Conservation (phyloP, 2,113 vertebrate genomes). For the Scophthalmus maximus region DNA sequence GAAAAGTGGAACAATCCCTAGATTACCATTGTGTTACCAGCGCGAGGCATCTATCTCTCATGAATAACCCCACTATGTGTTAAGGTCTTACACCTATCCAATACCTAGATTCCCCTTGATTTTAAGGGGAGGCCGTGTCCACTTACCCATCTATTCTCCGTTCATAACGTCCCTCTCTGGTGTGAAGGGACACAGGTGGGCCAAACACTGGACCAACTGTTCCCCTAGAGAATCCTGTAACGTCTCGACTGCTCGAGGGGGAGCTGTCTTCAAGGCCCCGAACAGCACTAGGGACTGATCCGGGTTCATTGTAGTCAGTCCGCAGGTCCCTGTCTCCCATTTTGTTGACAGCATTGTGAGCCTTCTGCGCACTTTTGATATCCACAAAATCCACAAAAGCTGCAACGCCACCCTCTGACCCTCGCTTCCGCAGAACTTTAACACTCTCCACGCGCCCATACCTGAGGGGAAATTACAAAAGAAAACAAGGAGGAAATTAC, state of each 20-base stretch:
- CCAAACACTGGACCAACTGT: slow-evolving; percentile 96
- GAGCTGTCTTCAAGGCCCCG: slow-evolving; percentile 98
- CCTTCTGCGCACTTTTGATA: slow-evolving; percentile 99
- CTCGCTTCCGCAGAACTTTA: slow-evolving; percentile 98
- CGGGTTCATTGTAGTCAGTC: slow-evolving; percentile 99
- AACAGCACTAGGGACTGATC: slow-evolving; percentile 97
- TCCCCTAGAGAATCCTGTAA: slow-evolving; percentile 99
- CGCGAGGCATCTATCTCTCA: slow-evolving; percentile 65
- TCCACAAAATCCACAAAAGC: slow-evolving; percentile 99
- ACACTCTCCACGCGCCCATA: slow-evolving; percentile 99
- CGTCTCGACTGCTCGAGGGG: slow-evolving; percentile 98
- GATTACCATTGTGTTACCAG: slow-evolving; percentile 77
- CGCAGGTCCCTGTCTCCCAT: slow-evolving; percentile 99
- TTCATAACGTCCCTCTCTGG: slow-evolving; percentile 99
- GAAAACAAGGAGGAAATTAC: slow-evolving; percentile 60
- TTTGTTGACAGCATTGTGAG: slow-evolving; percentile 99
- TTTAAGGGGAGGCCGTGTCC: slow-evolving; percentile 83
- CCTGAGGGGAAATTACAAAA: slow-evolving; percentile 80
- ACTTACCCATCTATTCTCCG: slow-evolving; percentile 90
- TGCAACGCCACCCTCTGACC: slow-evolving; percentile 97
- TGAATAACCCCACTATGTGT: slow-evolving; percentile 77
- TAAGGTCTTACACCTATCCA: slow-evolving; percentile 77
- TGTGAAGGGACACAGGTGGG: slow-evolving; percentile 97
- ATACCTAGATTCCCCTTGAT: slow-evolving; percentile 78
- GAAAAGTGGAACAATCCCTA: slow-evolving; percentile 81